Evolutionary conservation across 2,113 vertebrate genomes (phyloP).

Genomic region (Pithys albifrons): DNA sequence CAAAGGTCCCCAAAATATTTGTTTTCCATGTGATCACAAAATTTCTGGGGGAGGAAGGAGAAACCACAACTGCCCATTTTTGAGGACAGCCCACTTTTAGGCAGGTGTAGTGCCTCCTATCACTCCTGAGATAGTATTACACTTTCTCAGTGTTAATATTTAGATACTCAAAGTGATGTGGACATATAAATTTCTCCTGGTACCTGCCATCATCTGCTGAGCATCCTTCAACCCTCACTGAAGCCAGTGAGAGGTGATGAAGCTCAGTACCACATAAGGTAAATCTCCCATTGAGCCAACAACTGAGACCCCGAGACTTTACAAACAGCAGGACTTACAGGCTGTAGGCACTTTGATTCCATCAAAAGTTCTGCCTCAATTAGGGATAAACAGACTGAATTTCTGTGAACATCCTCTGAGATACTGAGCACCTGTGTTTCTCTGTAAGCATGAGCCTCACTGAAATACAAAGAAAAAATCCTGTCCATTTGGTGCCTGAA

Average conservation of each 20-base stretch:
- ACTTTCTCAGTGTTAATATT: not conserved
- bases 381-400: not conserved
- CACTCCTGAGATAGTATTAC: not conserved
- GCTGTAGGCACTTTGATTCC: not conserved
- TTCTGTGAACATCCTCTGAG: not conserved
- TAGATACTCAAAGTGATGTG: not conserved
- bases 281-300: not conserved
- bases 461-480: not conserved
- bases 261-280: not conserved
- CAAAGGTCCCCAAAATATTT: accelerated
- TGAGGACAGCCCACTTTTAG: not conserved
- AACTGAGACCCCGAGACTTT: not conserved
- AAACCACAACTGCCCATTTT: not conserved
- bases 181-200: not conserved
- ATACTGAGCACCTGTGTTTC: not conserved
- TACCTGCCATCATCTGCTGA: not conserved
- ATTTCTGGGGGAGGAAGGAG: accelerated
- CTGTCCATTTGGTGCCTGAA: not conserved
- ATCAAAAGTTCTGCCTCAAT: not conserved
- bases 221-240: not conserved
- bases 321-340: not conserved
- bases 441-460: not conserved
- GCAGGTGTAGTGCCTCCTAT: not conserved
- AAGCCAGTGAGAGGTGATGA: not conserved
- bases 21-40: not conserved